A percentile compares a stretch with the other conserved stretches of the same genome.
phyloP scores from a whole-genome alignment of 2,888 invertebrate genomes.

The Dolomedes plantarius region DNA sequence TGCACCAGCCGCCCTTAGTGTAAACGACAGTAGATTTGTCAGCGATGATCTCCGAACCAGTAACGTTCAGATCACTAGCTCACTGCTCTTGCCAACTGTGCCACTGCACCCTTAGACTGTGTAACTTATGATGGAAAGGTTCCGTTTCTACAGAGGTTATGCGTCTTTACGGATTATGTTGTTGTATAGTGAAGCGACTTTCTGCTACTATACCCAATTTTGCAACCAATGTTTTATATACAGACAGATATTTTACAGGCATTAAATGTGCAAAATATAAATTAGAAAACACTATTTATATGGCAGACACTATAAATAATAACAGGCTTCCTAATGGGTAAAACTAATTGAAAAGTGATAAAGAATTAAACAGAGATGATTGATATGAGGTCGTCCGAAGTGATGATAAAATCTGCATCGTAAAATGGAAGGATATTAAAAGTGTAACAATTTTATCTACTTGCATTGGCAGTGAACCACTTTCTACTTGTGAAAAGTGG shows the following conservation, averaged over 20 bases:
- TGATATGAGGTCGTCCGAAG: conserved; percentile 5
- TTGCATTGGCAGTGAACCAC: conserved; percentile 13
- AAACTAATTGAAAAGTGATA: background rate
- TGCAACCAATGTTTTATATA: background rate
- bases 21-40: too few relatives aligned
- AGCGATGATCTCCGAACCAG: too few relatives aligned
- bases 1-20: too few relatives aligned
- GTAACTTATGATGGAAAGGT: conserved; percentile 74
- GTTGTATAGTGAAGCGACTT: background rate
- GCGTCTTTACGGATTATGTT: background rate
- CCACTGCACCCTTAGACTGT: too few relatives aligned
- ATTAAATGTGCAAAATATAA: background rate
- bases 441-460: background rate
- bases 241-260: background rate
- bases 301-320: background rate
- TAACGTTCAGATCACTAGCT: too few relatives aligned
- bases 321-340: background rate
- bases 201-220: background rate
- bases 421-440: conserved; percentile 35
- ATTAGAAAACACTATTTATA: background rate
- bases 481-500: background rate
- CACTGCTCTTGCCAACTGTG: too few relatives aligned
- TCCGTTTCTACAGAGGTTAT: too few relatives aligned
- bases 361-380: background rate
- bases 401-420: background rate